Evolutionary conservation across 2,888 invertebrate genomes (phyloP).

Genomic region (Eupithecia dodoneata): DNA sequence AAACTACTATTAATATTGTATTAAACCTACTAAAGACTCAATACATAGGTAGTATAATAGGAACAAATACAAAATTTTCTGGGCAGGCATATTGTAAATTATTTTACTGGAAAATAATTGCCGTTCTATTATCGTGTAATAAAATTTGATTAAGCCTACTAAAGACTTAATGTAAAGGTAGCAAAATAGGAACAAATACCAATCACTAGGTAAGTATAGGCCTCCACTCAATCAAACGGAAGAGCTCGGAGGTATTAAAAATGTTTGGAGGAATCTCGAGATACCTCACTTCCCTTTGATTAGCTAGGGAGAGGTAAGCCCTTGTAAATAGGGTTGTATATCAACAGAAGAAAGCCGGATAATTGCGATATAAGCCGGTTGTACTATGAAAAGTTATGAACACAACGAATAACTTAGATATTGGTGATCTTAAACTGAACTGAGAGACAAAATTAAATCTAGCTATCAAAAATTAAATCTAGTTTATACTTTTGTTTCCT

Average conservation of each 20-base stretch:
- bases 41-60: constrained; percentile 21
- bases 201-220: constrained; percentile 45
- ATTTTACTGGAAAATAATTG: neutral
- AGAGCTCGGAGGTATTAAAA: constrained; percentile 48
- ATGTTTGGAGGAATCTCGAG: constrained; percentile 37
- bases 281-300: constrained; percentile 66
- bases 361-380: neutral
- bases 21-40: neutral
- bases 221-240: constrained; percentile 47
- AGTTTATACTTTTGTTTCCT: too few relatives aligned
- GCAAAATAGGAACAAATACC: constrained; percentile 26
- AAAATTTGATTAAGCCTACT: constrained; percentile 25
- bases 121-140: neutral
- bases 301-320: constrained; percentile 57
- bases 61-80: constrained; percentile 20
- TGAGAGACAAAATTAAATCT: too few relatives aligned
- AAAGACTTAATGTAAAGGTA: constrained; percentile 18
- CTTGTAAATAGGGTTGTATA: constrained; percentile 37
- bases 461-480: too few relatives aligned
- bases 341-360: constrained; percentile 12
- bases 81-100: too few relatives aligned
- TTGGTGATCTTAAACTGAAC: too few relatives aligned
- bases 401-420: neutral
- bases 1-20: too few relatives aligned
- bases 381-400: neutral